Evolutionary conservation across 2,888 invertebrate genomes (phyloP).

Genomic region (Cynaeus angustus): DNA sequence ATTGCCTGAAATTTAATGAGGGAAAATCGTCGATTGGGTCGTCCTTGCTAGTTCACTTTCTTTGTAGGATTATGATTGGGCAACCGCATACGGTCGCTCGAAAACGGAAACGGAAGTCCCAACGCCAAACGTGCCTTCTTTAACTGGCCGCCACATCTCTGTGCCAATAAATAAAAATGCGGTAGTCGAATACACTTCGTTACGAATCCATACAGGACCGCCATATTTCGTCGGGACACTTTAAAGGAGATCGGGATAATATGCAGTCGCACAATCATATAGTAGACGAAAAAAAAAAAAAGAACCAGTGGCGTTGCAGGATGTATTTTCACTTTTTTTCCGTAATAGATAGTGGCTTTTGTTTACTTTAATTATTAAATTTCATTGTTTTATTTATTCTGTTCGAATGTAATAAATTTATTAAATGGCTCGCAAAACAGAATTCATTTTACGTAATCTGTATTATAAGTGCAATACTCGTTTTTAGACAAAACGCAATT

Average conservation of each 20-base stretch:
- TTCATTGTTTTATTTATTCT: no score
- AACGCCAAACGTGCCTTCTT: constrained; percentile 46
- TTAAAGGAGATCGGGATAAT: not conserved
- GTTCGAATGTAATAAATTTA: no score
- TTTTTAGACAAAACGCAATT: no score
- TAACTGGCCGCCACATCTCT: constrained; percentile 43
- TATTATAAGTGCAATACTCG: no score
- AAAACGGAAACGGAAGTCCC: constrained; percentile 51
- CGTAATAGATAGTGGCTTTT: no score
- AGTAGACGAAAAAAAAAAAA: no score
- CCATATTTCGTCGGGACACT: constrained; percentile 16
- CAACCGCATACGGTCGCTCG: constrained; percentile 36
- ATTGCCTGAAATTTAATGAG: constrained; percentile 40
- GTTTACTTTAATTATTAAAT: no score
- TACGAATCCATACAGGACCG: constrained; percentile 29
- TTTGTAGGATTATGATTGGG: constrained; percentile 50
- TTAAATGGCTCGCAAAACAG: no score
- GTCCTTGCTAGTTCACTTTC: constrained; percentile 40
- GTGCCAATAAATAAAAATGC: constrained; percentile 39
- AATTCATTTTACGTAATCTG: no score
- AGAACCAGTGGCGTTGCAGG: no score
- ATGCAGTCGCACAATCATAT: not conserved
- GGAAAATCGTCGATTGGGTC: constrained; percentile 35
- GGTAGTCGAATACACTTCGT: constrained; percentile 29
- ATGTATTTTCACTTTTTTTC: no score